Percentiles rank a stretch among this genome's conserved stretches.
These are phyloP conservation scores for Chrysochloris asiatica DNA, from an alignment of 2,113 vertebrate species.

Conservation along the genomic window DNA sequence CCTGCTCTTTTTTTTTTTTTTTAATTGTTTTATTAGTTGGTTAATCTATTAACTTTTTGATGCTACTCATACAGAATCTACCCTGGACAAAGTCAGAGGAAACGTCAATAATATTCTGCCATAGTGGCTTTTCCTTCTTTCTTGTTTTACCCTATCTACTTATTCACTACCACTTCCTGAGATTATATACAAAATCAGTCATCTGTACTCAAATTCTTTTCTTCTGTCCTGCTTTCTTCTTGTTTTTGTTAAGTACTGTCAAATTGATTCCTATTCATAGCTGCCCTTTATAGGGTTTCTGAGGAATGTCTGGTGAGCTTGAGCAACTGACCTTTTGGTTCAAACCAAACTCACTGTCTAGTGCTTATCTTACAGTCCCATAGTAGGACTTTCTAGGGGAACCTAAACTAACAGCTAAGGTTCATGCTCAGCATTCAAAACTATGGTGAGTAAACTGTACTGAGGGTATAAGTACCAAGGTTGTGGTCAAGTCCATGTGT, in stretches of 20 bases:
- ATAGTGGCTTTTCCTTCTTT: not conserved
- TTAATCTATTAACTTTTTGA: no score
- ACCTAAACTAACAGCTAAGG: not conserved
- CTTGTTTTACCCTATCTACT: not conserved
- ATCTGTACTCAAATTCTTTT: not conserved
- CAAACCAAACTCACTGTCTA: no score
- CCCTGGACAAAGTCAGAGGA: not conserved
- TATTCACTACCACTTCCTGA: not conserved
- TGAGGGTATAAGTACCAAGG: not conserved
- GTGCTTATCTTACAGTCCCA: no score
- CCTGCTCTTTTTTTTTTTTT: no score
- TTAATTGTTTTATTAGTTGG: no score
- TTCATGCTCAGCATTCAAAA: not conserved
- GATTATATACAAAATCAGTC: not conserved
- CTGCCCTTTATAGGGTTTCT: no score
- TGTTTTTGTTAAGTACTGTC: no score
- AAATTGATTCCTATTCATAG: no score
- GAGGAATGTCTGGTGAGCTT: no score
- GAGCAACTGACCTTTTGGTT: no score
- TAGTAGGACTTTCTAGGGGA: no score
- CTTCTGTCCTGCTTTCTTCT: not conserved
- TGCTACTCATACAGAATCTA: not conserved
- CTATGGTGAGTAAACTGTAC: not conserved
- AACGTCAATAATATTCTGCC: not conserved
- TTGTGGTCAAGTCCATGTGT: not conserved